phyloP scores from a whole-genome alignment of 2,797 vertebrate genomes.

The Dendrocincla tyrannina region DNA sequence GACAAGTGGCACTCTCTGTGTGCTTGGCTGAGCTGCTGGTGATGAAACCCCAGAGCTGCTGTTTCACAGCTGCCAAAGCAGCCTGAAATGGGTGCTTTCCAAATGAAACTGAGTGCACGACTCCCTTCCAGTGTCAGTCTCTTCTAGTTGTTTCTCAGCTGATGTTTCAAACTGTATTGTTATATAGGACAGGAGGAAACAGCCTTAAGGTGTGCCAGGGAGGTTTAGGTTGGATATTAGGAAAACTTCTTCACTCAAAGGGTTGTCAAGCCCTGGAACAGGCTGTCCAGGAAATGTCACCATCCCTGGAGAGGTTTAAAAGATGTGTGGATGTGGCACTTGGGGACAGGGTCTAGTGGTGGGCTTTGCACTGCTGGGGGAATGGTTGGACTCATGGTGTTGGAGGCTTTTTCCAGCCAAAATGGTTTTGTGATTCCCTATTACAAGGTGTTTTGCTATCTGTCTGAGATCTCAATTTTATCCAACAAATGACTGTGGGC shows the following conservation, averaged over 20 bases:
- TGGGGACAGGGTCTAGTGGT: neutral
- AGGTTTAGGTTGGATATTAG: neutral
- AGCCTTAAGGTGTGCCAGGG: neutral
- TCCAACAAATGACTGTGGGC: neutral
- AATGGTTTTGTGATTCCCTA: neutral
- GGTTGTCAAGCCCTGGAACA: neutral
- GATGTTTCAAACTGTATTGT: neutral
- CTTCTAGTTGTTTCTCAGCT: neutral
- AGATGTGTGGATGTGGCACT: neutral
- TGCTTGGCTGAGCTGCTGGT: neutral
- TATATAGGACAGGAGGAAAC: neutral
- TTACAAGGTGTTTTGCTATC: neutral
- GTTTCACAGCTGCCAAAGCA: neutral
- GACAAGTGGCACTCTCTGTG: neutral
- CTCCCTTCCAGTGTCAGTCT: neutral
- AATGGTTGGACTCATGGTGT: neutral
- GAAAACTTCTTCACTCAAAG: neutral
- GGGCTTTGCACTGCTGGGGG: neutral
- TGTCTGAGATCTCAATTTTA: neutral
- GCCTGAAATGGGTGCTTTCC: neutral
- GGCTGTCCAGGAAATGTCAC: neutral
- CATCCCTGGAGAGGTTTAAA: neutral
- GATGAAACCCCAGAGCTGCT: neutral
- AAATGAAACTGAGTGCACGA: accelerated
- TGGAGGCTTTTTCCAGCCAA: neutral